Evolutionary conservation across 2,113 vertebrate genomes (phyloP).

Genomic region (Platichthys flesus): DNA sequence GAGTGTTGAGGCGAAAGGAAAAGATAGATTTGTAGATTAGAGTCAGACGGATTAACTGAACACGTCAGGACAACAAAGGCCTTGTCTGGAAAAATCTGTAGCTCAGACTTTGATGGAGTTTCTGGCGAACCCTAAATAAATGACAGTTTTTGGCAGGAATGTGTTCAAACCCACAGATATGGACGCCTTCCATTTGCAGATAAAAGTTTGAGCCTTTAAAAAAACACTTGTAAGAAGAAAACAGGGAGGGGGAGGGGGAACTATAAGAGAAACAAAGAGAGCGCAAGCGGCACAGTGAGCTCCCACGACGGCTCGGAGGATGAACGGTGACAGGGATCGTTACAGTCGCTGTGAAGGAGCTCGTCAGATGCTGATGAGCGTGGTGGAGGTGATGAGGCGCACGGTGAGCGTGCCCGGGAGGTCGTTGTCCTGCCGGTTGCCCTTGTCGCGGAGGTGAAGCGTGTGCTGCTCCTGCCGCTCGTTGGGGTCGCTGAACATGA

Average conservation of each 20-base stretch:
- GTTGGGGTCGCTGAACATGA: slow-evolving; percentile 86
- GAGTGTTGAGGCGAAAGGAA: neutral
- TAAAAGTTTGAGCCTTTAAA: slow-evolving; percentile 8
- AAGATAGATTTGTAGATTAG: neutral
- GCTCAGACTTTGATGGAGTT: slow-evolving; percentile 9
- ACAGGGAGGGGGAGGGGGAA: neutral
- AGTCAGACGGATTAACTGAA: neutral
- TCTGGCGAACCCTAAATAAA: neutral
- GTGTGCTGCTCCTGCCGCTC: slow-evolving; percentile 90
- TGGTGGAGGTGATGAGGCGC: slow-evolving; percentile 86
- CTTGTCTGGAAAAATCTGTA: neutral
- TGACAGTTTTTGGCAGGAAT: neutral
- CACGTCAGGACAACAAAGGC: neutral
- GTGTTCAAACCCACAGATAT: neutral
- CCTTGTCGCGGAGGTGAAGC: slow-evolving; percentile 90
- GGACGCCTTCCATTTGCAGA: neutral
- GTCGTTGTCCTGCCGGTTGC: slow-evolving; percentile 86
- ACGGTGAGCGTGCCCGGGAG: slow-evolving; percentile 90
- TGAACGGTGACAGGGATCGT: neutral
- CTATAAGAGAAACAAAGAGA: slow-evolving; percentile 8
- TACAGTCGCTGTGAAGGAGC: neutral
- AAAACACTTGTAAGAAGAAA: slow-evolving; percentile 1
- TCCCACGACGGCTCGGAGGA: neutral
- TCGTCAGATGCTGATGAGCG: slow-evolving; percentile 87
- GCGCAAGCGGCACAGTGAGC: slow-evolving; percentile 31